Base-by-base conservation (phyloP, 2,888 invertebrate species). In the Smittia sp. region DNA sequence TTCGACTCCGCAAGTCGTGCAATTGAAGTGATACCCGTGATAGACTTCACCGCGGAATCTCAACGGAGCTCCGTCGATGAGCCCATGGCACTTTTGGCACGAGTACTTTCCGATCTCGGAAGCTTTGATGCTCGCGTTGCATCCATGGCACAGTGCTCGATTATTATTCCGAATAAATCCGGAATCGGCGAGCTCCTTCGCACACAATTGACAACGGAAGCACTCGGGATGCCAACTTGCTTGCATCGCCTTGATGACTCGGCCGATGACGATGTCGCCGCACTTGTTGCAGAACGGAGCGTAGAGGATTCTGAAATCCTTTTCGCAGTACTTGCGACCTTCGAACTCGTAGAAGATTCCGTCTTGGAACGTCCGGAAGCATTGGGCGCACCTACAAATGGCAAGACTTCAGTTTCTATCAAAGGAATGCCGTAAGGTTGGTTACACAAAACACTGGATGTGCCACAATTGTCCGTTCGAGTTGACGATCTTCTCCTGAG, bases 241-340 rank as follows among this genome's bases (percentile, higher is more conserved):
- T 79, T 98, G 96, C 96, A 99, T 98, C 0, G 99, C 99, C 82
- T 99, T 99, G 80, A 99, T 99, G 63, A 99, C 99, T 74, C 99
- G 90, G 0, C 99, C 99, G 80, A 98, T 96, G 75, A 99, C 95
- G 81, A 99, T 99, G 83, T 97, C 96, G 24, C 89, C 89, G 77
- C 90, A 91, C 86, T 89, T 88, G 83, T 92, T 90, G 82, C 95
- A 95, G 84, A 96, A 92, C 68, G 99, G 93, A 68, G 96, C 93
- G 85, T 96, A 97, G 6, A 97, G 85, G 22, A 97, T 97, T 83
- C 99, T 98, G 81, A 99, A 99, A 83, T 99, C 98, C 80, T 96
- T 94, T 83, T 98, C 98, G 80, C 99, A 99, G 82, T 99, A 99
- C 83, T 98, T 99, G 76, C 99, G 88, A 0, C 97, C 98, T 83